Evolutionary conservation across 1,140 invertebrate species (phyloP).

Genomic region (Platorchestia sp.): DNA sequence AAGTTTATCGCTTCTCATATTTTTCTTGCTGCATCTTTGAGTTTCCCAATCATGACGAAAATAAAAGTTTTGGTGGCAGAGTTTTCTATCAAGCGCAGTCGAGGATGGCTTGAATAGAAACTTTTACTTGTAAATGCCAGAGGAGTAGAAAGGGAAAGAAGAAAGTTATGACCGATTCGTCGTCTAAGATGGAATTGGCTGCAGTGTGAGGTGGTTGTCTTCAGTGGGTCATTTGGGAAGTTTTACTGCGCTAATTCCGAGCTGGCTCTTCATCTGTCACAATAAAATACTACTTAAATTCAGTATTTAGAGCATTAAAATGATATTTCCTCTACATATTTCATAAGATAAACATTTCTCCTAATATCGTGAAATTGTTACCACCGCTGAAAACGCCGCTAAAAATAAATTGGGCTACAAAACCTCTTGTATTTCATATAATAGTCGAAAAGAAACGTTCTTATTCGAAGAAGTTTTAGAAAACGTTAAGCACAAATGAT

Average conservation of each 20-base stretch:
- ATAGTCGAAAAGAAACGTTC: no score
- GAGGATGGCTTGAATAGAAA: neutral
- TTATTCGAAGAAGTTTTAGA: no score
- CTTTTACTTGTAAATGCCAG: neutral
- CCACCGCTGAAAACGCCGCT: no score
- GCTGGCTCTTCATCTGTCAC: no score
- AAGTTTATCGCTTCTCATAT: neutral
- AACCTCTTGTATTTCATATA: no score
- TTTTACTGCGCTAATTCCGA: neutral
- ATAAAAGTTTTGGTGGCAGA: neutral
- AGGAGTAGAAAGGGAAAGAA: neutral
- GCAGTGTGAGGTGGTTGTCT: neutral
- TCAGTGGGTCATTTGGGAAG: neutral
- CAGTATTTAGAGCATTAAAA: neutral
- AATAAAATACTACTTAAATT: neutral
- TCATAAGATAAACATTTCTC: neutral
- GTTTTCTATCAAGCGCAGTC: neutral
- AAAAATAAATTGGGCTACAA: neutral
- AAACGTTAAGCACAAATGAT: no score
- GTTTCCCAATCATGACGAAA: neutral
- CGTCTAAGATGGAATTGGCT: neutral
- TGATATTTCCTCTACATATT: neutral
- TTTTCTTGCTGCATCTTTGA: neutral
- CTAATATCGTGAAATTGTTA: neutral
- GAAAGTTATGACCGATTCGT: neutral